phyloP scores from a whole-genome alignment of 1,140 invertebrate genomes.

The Semibalanus balanoides region DNA sequence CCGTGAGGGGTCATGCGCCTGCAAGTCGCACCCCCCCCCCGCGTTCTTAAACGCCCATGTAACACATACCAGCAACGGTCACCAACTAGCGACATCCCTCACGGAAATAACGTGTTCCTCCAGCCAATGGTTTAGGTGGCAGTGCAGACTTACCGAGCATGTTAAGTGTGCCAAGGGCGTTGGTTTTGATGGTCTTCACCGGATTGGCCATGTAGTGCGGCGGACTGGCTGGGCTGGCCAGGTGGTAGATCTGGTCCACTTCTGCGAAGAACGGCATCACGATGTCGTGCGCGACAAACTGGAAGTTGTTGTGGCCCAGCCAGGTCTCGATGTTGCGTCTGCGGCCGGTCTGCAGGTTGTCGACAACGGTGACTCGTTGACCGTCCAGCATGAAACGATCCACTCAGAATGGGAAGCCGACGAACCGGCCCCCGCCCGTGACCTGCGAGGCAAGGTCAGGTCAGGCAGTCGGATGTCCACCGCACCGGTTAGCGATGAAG shows the following conservation, averaged over 20 bases:
- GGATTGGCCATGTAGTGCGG: constrained; percentile 99
- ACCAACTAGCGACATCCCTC: constrained; percentile 7
- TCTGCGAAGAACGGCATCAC: constrained; percentile 96
- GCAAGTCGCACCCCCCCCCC: too few relatives aligned
- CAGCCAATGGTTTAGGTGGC: too few relatives aligned
- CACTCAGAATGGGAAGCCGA: constrained; percentile 94
- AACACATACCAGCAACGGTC: too few relatives aligned
- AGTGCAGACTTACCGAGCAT: constrained; percentile 87
- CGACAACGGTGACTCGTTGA: constrained; percentile 87
- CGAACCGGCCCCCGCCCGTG: constrained; percentile 96
- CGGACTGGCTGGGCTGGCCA: constrained; percentile 95
- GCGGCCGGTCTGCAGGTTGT: constrained; percentile 52
- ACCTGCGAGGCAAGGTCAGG: constrained; percentile 44
- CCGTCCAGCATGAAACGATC: constrained; percentile 89
- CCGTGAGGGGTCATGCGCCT: too few relatives aligned
- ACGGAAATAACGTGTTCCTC: too few relatives aligned
- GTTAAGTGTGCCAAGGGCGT: constrained; percentile 97
- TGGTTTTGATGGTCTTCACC: constrained; percentile 99
- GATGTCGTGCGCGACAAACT: constrained; percentile 96
- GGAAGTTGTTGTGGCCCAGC: constrained; percentile 98
- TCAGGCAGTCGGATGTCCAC: too few relatives aligned
- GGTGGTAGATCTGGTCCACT: constrained; percentile 98
- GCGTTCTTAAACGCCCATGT: too few relatives aligned
- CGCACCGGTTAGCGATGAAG: too few relatives aligned
- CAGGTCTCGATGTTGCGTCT: constrained; percentile 97